Percentiles rank a stretch among this genome's conserved stretches.
Evolutionary conservation across 2,113 vertebrate genomes (phyloP).

Genomic region (Tretioscincus oriximinensis): DNA sequence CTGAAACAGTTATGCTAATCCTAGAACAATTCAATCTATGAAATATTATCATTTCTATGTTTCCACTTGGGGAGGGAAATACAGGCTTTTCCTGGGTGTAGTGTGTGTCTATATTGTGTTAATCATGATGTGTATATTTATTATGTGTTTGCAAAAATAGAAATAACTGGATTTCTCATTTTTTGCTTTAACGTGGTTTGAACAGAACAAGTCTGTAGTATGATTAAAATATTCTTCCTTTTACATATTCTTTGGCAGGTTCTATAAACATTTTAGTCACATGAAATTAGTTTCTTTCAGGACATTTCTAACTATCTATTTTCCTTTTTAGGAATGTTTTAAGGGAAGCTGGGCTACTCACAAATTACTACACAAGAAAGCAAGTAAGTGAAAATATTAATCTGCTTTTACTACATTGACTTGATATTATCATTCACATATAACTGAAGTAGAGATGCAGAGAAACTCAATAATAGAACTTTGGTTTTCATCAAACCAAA

Average conservation of each 20-base stretch:
- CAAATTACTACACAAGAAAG: constrained; percentile 98
- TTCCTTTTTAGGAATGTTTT: constrained; percentile 91
- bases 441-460: too few relatives aligned
- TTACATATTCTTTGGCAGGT: background rate
- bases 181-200: background rate
- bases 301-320: constrained; percentile 48
- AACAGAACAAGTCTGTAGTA: background rate
- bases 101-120: too few relatives aligned
- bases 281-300: background rate
- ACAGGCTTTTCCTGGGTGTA: too few relatives aligned
- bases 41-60: too few relatives aligned
- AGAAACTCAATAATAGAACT: too few relatives aligned
- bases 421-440: background rate
- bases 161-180: too few relatives aligned
- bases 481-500: too few relatives aligned
- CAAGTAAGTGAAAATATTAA: constrained; percentile 81
- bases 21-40: too few relatives aligned
- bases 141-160: too few relatives aligned
- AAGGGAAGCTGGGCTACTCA: constrained; percentile 98
- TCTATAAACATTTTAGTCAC: background rate
- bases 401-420: constrained; percentile 4
- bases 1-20: too few relatives aligned
- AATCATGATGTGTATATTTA: too few relatives aligned
- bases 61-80: too few relatives aligned
- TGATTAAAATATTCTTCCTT: background rate